These are phyloP conservation scores for Mus spicilegus DNA, from an alignment of 2,113 vertebrate genomes.

Conservation along the genomic window DNA sequence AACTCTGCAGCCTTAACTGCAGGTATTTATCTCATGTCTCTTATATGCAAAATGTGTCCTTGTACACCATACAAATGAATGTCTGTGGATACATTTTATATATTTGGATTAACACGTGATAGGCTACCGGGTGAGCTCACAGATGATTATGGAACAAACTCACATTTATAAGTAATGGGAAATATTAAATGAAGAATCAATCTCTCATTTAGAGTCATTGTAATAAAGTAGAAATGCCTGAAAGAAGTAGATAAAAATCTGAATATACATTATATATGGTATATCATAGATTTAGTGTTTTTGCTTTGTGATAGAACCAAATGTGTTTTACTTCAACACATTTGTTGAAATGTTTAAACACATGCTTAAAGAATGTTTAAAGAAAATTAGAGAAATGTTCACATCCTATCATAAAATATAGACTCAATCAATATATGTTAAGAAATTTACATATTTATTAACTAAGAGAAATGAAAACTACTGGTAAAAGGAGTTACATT, in stretches of 20 bases:
- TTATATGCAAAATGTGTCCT: background rate
- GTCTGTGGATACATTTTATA: background rate
- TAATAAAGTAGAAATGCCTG: background rate
- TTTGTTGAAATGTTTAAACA: background rate
- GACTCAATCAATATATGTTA: background rate
- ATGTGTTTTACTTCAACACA: conserved; percentile 11
- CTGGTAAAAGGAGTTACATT: conserved; percentile 2
- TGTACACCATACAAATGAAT: background rate
- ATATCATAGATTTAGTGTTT: background rate
- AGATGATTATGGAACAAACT: background rate
- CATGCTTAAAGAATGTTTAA: background rate
- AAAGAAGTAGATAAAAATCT: background rate
- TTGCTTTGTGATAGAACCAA: background rate
- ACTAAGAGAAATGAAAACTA: background rate
- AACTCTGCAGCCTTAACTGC: conserved; percentile 85
- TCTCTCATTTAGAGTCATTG: background rate
- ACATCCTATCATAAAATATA: conserved; percentile 1
- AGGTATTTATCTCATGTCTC: conserved; percentile 58
- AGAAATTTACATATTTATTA: background rate
- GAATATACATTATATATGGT: background rate
- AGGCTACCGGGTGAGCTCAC: background rate
- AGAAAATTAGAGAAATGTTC: conserved; percentile 1
- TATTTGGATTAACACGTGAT: conserved; percentile 7
- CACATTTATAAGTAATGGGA: background rate
- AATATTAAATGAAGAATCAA: background rate